Evolutionary conservation across 2,888 invertebrate genomes (phyloP), one percentile per base, ranked within the genome.

Genomic region (Pyrgus malvae): DNA sequence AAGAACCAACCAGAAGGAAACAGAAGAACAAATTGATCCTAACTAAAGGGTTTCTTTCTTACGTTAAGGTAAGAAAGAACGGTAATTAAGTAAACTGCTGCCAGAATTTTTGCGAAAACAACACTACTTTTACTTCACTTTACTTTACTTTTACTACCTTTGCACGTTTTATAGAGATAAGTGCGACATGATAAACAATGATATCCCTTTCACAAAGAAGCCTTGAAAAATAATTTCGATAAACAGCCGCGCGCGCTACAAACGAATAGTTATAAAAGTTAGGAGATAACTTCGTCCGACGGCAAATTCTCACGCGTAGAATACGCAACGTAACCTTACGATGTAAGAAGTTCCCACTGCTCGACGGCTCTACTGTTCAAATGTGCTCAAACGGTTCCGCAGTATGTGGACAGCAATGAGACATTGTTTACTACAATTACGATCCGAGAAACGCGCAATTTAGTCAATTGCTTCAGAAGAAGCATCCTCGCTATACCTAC

Each of bases 221-320:
- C 84, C 85, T 84, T 84, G 85, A 83, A 76, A 71, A 62, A 63
- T 69, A 74, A 70, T 80, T 72, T 76, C 64, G 64, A 72, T 72
- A 71, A 76, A 69, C 77, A 80, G 75, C 74, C 72, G 74, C 68
- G 67, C 69, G 42, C 64, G 59, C 69, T 27, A 56, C 19, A 53
- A 21, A 40, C 8, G 37, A 64, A 65, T 57, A 64, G 66, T 63
- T 67, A 65, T 61, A 64, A 59, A 63, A 64, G 62, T 66, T 58
- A 64, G 64, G 66, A 67, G 57, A 65, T 66, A 68, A 74, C 67
- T 66, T 73, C 66, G 67, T 68, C 62, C 64, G 65, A 70, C 70
- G 70, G 73, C 71, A 65, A 76, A 78, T 82, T 83, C 84, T 78
- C 82, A 82, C 78, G 74, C 75, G 70, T 74, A 76, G 75, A 71